Evolutionary conservation across 2,113 vertebrate genomes (phyloP).

Genomic region (Toxostoma redivivum): DNA sequence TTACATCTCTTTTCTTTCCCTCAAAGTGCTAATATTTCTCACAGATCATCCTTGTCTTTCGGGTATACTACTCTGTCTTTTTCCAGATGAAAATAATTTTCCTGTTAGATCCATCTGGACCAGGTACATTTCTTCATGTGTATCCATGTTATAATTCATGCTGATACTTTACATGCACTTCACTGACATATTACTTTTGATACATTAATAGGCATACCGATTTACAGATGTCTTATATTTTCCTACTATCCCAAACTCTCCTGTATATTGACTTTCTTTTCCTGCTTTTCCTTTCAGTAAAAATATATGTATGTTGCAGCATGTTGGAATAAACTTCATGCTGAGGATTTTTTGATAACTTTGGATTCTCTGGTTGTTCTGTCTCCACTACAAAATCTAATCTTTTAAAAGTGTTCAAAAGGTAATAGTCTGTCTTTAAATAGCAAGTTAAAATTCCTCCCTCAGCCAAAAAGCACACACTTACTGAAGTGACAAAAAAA

Average conservation of each 20-base stretch:
- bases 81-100: neutral
- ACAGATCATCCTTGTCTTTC: neutral
- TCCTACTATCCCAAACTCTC: neutral
- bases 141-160: neutral
- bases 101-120: neutral
- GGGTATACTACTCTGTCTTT: neutral
- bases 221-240: neutral
- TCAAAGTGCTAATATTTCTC: neutral
- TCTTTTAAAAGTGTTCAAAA: neutral
- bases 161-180: neutral
- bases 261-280: neutral
- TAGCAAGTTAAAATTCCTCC: conserved; percentile 14
- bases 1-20: neutral
- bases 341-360: neutral
- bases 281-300: neutral
- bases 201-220: rapidly evolving
- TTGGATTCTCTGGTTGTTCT: neutral
- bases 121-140: neutral
- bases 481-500: neutral
- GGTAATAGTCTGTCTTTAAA: neutral
- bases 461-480: neutral
- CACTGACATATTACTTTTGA: neutral
- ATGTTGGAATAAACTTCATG: neutral
- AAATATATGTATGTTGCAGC: neutral
- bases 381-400: neutral